phyloP scores from a whole-genome alignment of 2,797 vertebrate species.

The Propithecus perrieri region DNA sequence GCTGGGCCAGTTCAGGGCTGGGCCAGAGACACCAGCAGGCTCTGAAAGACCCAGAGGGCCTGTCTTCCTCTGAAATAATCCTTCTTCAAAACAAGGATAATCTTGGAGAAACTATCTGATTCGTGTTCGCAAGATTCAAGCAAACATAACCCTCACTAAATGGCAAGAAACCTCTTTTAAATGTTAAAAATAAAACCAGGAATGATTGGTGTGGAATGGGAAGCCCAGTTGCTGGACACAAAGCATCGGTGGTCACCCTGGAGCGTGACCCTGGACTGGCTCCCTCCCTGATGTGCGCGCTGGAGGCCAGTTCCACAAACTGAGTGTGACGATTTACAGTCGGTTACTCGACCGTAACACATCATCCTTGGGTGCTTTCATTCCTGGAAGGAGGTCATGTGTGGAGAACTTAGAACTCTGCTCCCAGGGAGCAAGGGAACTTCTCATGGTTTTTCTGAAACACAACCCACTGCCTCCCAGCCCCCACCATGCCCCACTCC shows the following conservation, averaged over 20 bases:
- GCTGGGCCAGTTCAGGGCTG: fast-evolving
- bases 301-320: neutral
- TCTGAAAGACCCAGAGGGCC: neutral
- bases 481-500: too few species aligned
- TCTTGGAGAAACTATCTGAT: neutral
- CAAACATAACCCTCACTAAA: neutral
- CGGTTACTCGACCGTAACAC: fast-evolving
- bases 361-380: fast-evolving
- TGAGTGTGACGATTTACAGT: fast-evolving
- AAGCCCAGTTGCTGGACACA: fast-evolving
- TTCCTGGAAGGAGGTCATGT: neutral
- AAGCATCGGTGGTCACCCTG: neutral
- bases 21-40: fast-evolving
- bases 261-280: neutral
- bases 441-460: neutral
- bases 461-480: fast-evolving
- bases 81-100: neutral
- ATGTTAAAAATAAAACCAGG: neutral
- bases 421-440: neutral
- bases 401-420: neutral
- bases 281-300: fast-evolving
- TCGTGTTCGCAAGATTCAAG: neutral
- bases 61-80: neutral
- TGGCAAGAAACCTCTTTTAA: neutral
- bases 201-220: neutral